phyloP scores from a whole-genome alignment of 2,113 vertebrate species.

The Leptobrachium ailaonicum region DNA sequence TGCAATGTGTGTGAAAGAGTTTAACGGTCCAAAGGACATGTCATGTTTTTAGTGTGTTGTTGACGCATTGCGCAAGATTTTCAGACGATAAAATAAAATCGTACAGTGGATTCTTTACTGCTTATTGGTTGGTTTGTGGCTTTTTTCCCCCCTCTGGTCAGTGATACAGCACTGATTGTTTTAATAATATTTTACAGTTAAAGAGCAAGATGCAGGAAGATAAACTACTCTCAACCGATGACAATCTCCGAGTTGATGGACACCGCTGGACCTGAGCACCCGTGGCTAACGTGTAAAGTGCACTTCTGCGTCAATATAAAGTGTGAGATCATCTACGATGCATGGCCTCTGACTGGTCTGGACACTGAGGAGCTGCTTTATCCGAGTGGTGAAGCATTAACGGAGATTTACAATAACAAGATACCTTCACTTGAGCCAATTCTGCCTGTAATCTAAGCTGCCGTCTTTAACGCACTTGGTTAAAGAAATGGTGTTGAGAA shows the following conservation, averaged over 20 bases:
- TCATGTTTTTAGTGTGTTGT: too few relatives aligned
- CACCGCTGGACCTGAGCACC: slow-evolving; percentile 54
- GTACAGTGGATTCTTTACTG: too few relatives aligned
- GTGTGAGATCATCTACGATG: background rate
- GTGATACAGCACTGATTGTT: too few relatives aligned
- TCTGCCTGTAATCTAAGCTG: slow-evolving; percentile 59
- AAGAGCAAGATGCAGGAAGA: background rate
- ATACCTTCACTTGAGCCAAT: slow-evolving; percentile 34
- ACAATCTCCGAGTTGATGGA: background rate
- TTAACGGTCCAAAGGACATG: too few relatives aligned
- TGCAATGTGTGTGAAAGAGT: too few relatives aligned
- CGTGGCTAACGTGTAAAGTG: slow-evolving; percentile 55
- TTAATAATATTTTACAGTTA: too few relatives aligned
- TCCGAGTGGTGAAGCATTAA: background rate
- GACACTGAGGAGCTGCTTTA: slow-evolving; percentile 12
- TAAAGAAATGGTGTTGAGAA: slow-evolving; percentile 59
- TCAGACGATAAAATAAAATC: too few relatives aligned
- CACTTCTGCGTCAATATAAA: slow-evolving; percentile 1
- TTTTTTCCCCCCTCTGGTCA: too few relatives aligned
- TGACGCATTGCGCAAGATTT: too few relatives aligned
- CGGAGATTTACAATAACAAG: slow-evolving; percentile 3
- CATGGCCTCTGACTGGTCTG: background rate
- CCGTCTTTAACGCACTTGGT: slow-evolving; percentile 64
- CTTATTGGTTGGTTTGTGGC: too few relatives aligned
- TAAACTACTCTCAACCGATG: background rate